Evolutionary conservation across 2,888 invertebrate genomes (phyloP), one percentile per base, ranked within the genome.

Genomic region (Lasioglossum malachurum): DNA sequence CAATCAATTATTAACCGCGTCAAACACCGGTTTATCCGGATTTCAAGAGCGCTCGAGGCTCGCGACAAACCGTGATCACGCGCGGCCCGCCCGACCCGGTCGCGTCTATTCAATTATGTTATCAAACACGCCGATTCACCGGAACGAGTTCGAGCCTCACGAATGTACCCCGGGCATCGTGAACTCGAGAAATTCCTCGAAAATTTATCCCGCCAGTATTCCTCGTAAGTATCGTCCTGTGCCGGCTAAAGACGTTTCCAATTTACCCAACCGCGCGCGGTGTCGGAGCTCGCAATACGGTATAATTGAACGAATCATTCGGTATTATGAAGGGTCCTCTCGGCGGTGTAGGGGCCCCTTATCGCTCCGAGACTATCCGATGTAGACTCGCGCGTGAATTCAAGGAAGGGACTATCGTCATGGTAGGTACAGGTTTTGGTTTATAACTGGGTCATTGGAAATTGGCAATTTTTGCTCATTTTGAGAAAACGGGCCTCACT

Each of bases 251-350:
- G 78, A 80, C 78, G 80, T 77, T 86, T 83, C 75, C 80, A 82
- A 77, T 80, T 78, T 79, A 60, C 78, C 82, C 27, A 44, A 16
- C 23, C 0, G 0, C 19, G 16, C 1, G 49, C 41, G 31, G 27
- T 27, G 46, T 46, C 60, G 38, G 78, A 64, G 53, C 77, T 75
- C 64, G 80, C 75, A 53, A 78, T 75, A 46, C 71, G 35, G 46
- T 23, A 60, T 75, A 86, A 86, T 83, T 84, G 80, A 80, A 86
- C 86, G 86, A 84, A 80, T 84, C 71, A 67, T 78, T 67, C 53
- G 71, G 69, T 82, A 82, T 86, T 82, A 82, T 75, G 79, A 82
- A 75, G 38, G 80, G 84, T 16, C 72, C 38, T 31, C 41, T 41
- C 10, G 41, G 10, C 1, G 38, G 12, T 41, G 57, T 19, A n/a